Evolutionary conservation across 2,888 invertebrate genomes (phyloP).

Genomic region (Acanthopleura granulata): DNA sequence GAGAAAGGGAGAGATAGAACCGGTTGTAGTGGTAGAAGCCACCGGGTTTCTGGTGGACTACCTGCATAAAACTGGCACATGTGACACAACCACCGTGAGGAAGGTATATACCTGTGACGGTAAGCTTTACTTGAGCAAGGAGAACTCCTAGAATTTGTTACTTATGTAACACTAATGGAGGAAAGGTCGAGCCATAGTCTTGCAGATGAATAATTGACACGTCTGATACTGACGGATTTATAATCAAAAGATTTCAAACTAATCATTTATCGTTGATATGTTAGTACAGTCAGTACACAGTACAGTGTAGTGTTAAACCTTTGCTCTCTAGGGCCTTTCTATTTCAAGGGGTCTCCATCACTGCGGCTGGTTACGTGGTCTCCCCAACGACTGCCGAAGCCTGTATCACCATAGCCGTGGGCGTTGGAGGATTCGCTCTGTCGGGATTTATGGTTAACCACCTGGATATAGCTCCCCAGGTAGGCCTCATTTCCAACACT

Average conservation of each 20-base stretch:
- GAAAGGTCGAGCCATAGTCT: no score
- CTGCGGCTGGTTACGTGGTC: constrained; percentile 82
- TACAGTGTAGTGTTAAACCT: neutral
- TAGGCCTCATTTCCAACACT: constrained; percentile 25
- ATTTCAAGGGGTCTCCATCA: constrained; percentile 88
- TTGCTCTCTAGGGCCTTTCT: constrained; percentile 74
- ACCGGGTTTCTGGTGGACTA: constrained; percentile 89
- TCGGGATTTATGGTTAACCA: constrained; percentile 82
- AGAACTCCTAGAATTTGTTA: no score
- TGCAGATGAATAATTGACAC: no score
- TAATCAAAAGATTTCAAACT: no score
- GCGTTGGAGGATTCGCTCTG: constrained; percentile 92
- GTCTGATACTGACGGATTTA: no score
- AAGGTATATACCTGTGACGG: constrained; percentile 81
- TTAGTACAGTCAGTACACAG: no score
- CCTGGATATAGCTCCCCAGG: constrained; percentile 89
- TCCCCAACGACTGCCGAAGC: constrained; percentile 76
- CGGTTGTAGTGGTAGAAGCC: constrained; percentile 84
- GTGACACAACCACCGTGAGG: constrained; percentile 72
- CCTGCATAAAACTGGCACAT: constrained; percentile 72
- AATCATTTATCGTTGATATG: no score
- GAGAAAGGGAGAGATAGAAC: no score
- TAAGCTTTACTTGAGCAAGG: constrained; percentile 39
- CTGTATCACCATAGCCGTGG: constrained; percentile 89
- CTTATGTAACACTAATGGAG: no score